A percentile compares a stretch with the other conserved stretches of the same genome.
phyloP scores from a whole-genome alignment of 2,113 vertebrate genomes.

The Todiramphus saurophagus region DNA sequence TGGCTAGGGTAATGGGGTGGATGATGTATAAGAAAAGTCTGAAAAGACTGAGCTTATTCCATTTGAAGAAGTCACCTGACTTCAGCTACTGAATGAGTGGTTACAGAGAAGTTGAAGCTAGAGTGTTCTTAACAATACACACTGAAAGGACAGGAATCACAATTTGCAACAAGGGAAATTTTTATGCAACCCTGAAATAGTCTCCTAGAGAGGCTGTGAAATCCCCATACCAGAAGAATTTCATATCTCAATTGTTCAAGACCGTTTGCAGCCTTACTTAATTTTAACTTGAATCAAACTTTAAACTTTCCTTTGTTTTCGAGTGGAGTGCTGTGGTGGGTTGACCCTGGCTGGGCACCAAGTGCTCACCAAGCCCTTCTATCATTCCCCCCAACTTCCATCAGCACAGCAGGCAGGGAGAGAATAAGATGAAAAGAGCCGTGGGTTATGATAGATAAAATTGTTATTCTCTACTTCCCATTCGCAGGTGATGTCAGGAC shows the following conservation, averaged over 20 bases:
- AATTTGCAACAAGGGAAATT: not conserved
- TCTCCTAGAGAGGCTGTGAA: not conserved
- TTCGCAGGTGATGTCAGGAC: too few species aligned
- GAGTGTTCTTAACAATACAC: not conserved
- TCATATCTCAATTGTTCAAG: too few species aligned
- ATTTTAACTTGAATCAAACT: not conserved
- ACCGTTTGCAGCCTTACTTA: rapidly evolving
- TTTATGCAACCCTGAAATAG: not conserved
- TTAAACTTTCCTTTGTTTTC: not conserved
- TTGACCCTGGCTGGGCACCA: too few species aligned
- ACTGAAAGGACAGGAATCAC: not conserved
- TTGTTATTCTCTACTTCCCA: too few species aligned
- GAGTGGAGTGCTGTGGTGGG: not conserved
- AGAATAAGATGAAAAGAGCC: too few species aligned
- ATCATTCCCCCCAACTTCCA: too few species aligned
- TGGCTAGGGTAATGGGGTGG: not conserved
- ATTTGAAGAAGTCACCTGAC: not conserved
- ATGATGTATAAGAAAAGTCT: not conserved
- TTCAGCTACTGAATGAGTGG: not conserved
- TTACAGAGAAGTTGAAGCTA: not conserved
- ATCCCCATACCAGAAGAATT: not conserved
- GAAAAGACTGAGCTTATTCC: not conserved
- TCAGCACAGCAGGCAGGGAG: too few species aligned
- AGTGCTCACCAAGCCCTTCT: too few species aligned
- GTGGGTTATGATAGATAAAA: too few species aligned